phyloP scores from a whole-genome alignment of 2,113 vertebrate genomes.

The Cariama cristata region DNA sequence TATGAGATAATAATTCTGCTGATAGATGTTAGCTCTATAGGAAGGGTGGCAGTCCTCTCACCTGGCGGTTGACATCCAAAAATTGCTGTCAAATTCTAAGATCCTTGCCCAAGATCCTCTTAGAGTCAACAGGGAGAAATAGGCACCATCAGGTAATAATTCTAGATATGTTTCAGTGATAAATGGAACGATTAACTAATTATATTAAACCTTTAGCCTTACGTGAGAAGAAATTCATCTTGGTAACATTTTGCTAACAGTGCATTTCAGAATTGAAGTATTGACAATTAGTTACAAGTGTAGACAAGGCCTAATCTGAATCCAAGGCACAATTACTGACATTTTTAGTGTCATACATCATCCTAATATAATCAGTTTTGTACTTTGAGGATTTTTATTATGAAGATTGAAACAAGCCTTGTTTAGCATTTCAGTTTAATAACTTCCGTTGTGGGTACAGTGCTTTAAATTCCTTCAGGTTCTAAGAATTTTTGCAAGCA shows the following conservation, averaged over 20 bases:
- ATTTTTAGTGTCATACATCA: neutral
- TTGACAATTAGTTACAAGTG: neutral
- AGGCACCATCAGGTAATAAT: neutral
- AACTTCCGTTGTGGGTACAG: neutral
- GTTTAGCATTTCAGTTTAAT: neutral
- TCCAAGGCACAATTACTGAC: neutral
- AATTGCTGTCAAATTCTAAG: neutral
- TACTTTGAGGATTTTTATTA: neutral
- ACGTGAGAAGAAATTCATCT: neutral
- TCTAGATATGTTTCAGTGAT: neutral
- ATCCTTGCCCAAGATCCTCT: neutral
- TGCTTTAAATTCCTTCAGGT: neutral
- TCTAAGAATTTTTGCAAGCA: neutral
- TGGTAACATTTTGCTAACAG: neutral
- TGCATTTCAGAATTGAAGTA: neutral
- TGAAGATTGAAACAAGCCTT: neutral
- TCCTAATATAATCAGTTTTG: neutral
- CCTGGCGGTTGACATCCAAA: neutral
- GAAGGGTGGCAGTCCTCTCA: neutral
- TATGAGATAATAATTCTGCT: neutral
- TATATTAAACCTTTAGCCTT: neutral
- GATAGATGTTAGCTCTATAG: neutral
- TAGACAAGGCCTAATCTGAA: neutral
- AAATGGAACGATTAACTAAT: neutral
- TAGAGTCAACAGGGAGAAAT: neutral